Percentiles rank a stretch among this genome's conserved stretches.
phyloP scores from a whole-genome alignment of 2,113 vertebrate genomes.

The Gambusia affinis region DNA sequence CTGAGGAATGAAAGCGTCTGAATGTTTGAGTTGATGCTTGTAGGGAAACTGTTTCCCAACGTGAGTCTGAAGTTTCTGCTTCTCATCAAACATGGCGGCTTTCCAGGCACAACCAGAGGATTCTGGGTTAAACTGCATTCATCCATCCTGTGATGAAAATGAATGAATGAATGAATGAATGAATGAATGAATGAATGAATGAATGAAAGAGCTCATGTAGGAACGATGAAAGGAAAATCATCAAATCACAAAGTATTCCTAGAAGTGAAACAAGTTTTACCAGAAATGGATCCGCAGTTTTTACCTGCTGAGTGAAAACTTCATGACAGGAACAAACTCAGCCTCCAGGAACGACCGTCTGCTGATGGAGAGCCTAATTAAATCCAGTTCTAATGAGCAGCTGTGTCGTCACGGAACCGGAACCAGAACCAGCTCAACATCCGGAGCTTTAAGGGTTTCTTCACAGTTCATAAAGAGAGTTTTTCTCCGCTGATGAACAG shows the following conservation, averaged over 20 bases:
- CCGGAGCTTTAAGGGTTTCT: constrained; percentile 15
- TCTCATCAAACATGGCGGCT: neutral
- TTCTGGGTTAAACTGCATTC: neutral
- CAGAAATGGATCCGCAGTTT: neutral
- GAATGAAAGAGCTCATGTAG: constrained; percentile 6
- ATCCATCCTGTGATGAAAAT: neutral
- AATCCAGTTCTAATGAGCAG: constrained; percentile 11
- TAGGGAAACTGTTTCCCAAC: neutral
- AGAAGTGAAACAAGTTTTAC: neutral
- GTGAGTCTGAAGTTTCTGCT: neutral
- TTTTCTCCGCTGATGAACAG: constrained; percentile 22
- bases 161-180: neutral
- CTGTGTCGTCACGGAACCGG: accelerated
- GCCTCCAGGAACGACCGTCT: too few relatives aligned
- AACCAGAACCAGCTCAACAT: neutral
- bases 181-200: neutral
- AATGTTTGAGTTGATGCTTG: constrained; percentile 16
- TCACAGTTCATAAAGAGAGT: constrained; percentile 18
- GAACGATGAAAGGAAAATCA: constrained; percentile 1
- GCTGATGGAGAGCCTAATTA: neutral
- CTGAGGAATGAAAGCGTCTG: constrained; percentile 20
- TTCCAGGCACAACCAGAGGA: constrained; percentile 9
- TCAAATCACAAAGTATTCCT: neutral
- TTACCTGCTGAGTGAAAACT: too few relatives aligned
- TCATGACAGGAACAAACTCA: too few relatives aligned